Evolutionary conservation across 1,140 invertebrate species (phyloP), one percentile per base, ranked within the genome.

Genomic region (Theocolax elegans): DNA sequence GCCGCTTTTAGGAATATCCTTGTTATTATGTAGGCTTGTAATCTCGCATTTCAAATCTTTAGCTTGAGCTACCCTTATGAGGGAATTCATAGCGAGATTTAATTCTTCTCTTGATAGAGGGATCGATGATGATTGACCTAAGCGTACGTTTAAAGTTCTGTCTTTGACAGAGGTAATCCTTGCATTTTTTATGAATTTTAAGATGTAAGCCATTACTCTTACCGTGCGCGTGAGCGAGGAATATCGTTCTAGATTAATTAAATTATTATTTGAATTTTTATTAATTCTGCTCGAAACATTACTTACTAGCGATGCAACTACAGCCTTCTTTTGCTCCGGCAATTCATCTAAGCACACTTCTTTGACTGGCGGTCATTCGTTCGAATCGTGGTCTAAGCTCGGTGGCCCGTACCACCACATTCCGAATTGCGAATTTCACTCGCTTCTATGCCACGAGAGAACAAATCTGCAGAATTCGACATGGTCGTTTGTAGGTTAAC

Each of bases 321-420:
- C n/a, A n/a, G n/a, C n/a, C n/a, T 46, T 46, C n/a, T 15, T 46
- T 29, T 54, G 27, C 35, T 54, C 53, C 1, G n/a, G 53, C 8
- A 17, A 1, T 35, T 6, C 2, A 4, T 54, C 29, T 6, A 8
- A 1, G 7, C 1, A 1, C 10, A 54, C 9, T 31, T 54, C 1
- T 31, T 17, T 27, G 4, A 3, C 6, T 54, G 10, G 4, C 17
- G 53, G 53, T 29, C 53, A 54, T 17, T 1, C n/a, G 1, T 31
- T 35, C 7, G 2, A 15, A n/a, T 6, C 21, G 25, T 62, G 23
- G 29, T 4, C 0, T 40, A 74, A 23, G 73, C 76, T 75, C 1
- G 7, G 1, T 7, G 82, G 81, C 15, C 82, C 81, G 15, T 72
- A 4, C 76, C 78, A 85, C 82, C 83, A 84, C 42, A 82, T 25